Conservation (phyloP, 2,888 invertebrate genomes). For the Dryomyza anilis region DNA sequence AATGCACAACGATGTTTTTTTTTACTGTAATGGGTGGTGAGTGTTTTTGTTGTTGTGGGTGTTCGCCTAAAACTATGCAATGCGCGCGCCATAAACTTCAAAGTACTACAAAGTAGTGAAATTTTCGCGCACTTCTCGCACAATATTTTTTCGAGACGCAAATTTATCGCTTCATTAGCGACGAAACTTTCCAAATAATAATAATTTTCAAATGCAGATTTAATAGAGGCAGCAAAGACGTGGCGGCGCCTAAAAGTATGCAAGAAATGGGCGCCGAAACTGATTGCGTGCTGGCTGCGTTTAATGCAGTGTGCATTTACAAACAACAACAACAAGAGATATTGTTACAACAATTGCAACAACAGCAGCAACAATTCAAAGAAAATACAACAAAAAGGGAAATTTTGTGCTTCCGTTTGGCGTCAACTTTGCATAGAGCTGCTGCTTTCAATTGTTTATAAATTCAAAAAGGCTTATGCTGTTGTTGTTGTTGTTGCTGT, state of each 20-base stretch:
- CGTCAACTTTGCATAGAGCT: neutral
- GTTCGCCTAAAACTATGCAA: neutral
- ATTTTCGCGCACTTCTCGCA: neutral
- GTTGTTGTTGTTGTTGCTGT: neutral
- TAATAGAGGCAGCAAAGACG: neutral
- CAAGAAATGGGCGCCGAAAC: too few species aligned
- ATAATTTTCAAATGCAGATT: slow-evolving; percentile 9
- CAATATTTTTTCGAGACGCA: too few species aligned
- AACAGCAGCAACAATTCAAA: neutral
- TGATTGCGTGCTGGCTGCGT: too few species aligned
- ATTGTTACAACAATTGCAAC: neutral
- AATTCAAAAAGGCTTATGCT: neutral
- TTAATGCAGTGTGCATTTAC: too few species aligned
- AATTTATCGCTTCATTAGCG: slow-evolving; percentile 18
- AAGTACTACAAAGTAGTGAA: too few species aligned
- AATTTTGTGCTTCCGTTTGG: neutral
- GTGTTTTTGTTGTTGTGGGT: neutral
- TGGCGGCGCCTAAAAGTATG: neutral
- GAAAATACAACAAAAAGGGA: neutral
- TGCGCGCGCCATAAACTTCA: too few species aligned
- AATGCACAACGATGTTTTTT: too few species aligned
- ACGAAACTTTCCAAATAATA: neutral
- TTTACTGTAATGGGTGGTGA: too few species aligned
- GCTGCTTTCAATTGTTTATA: slow-evolving; percentile 11
- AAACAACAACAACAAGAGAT: too few species aligned